Evolutionary conservation across 2,113 vertebrate genomes (phyloP).

Genomic region (Prietella phreatophila): DNA sequence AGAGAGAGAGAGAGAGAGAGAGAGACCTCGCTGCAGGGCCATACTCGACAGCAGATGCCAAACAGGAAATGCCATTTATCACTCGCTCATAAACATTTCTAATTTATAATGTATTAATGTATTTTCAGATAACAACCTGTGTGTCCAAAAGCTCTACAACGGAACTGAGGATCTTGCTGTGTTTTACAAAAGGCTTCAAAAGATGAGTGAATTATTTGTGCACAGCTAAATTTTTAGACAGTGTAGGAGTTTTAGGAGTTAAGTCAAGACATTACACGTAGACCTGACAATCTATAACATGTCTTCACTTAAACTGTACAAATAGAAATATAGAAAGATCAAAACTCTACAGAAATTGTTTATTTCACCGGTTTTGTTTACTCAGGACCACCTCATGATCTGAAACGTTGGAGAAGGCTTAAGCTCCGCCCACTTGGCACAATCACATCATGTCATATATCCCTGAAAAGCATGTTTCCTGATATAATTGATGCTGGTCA

Average conservation of each 20-base stretch:
- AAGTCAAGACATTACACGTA: background rate
- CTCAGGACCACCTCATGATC: background rate
- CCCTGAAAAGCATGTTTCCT: background rate
- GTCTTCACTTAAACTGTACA: background rate
- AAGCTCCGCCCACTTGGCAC: background rate
- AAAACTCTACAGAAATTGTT: background rate
- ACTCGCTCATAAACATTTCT: conserved; percentile 38
- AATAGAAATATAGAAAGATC: background rate
- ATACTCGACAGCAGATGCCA: conserved; percentile 32
- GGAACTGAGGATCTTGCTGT: background rate
- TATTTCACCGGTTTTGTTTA: background rate
- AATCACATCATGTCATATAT: background rate
- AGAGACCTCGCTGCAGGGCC: conserved; percentile 34
- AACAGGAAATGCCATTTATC: conserved; percentile 43
- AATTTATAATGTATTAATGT: conserved; percentile 37
- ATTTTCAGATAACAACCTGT: conserved; percentile 25
- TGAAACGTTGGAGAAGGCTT: background rate
- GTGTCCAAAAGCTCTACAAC: conserved; percentile 11
- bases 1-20: conserved; percentile 28
- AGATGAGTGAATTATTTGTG: background rate
- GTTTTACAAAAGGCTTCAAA: background rate
- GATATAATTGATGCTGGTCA: background rate
- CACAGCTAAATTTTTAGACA: background rate
- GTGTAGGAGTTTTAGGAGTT: background rate
- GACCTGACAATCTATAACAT: background rate